Evolutionary conservation across 1,140 invertebrate species (phyloP), one percentile per base, ranked within the genome.

Genomic region (Magallana gigas): DNA sequence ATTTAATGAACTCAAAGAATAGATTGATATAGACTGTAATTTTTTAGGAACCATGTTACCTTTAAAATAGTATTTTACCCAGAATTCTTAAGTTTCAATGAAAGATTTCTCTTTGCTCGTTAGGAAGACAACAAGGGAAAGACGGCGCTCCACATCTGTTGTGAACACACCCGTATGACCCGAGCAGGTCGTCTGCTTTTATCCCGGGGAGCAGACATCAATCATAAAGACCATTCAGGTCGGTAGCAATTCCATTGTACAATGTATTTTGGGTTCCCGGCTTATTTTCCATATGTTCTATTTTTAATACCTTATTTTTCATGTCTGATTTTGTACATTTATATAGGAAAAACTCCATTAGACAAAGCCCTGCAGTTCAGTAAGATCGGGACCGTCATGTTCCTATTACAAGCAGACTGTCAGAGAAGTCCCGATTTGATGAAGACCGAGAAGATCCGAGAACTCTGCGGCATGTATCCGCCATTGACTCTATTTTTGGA

Each of bases 71-170:
- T 48, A 5, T 48, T 48, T 48, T 48, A 48, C 5, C 36, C 36
- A 48, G 36, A 1, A 48, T 48, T 48, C 36, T 48, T 48, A 4
- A 48, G 36, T 48, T 2, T 48, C 36, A 48, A 48, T 48, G 0
- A 48, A 48, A 48, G 36, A 48, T 48, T 48, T 48, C 36, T 48
- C 36, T 48, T 48, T 5, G 36, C 36, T 64, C 62, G 12, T 23
- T 58, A 83, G 81, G 57, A 57, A 58, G 81, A 83, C 81, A 83
- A 83, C 18, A 83, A 83, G 81, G 57, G 81, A 9, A 57, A 58
- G 57, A 83, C 81, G 8, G 81, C 81, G 8, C 58, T 83, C 36
- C 36, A 83, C 57, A 57, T 83, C 18, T 83, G 81, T 57, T 57
- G 56, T 57, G 81, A 83, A 58, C 81, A 83, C 14, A 83, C 48